These are phyloP conservation scores for Tyria jacobaeae DNA, from an alignment of 2,888 invertebrate species.

Conservation along the genomic window DNA sequence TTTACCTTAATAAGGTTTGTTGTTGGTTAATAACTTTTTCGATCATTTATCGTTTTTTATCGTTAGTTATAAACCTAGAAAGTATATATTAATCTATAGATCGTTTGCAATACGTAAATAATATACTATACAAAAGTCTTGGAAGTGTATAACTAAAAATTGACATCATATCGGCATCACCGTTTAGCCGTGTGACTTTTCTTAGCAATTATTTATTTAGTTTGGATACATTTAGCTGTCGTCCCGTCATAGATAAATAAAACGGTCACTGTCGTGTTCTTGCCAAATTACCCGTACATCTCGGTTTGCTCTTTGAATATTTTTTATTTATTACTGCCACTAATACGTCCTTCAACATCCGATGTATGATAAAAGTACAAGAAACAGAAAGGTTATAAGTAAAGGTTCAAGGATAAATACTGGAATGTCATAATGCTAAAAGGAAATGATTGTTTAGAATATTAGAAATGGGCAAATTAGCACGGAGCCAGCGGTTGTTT, in stretches of 20 bases:
- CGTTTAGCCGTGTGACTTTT: too few species aligned
- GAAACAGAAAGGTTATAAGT: background rate
- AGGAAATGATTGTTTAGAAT: slow-evolving; percentile 62
- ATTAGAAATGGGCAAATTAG: slow-evolving; percentile 64
- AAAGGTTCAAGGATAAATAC: slow-evolving; percentile 29
- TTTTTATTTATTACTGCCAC: too few species aligned
- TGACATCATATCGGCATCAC: too few species aligned
- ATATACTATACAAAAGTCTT: background rate
- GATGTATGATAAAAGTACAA: background rate
- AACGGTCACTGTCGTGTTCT: too few species aligned
- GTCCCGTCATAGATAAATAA: too few species aligned
- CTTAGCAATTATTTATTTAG: too few species aligned
- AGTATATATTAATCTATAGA: background rate
- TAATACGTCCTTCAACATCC: too few species aligned
- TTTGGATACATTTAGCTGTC: too few species aligned
- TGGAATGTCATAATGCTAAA: slow-evolving; percentile 36
- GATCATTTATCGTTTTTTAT: slow-evolving; percentile 16
- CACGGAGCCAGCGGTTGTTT: slow-evolving; percentile 66
- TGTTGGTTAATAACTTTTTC: slow-evolving; percentile 27
- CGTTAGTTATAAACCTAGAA: background rate
- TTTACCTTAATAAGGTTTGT: slow-evolving; percentile 43
- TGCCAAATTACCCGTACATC: too few species aligned
- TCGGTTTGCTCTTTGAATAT: too few species aligned
- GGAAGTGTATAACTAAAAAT: background rate
- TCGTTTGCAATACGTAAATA: too few species aligned